Conservation (phyloP, 2,888 invertebrate species). For the Limulus polyphemus region DNA sequence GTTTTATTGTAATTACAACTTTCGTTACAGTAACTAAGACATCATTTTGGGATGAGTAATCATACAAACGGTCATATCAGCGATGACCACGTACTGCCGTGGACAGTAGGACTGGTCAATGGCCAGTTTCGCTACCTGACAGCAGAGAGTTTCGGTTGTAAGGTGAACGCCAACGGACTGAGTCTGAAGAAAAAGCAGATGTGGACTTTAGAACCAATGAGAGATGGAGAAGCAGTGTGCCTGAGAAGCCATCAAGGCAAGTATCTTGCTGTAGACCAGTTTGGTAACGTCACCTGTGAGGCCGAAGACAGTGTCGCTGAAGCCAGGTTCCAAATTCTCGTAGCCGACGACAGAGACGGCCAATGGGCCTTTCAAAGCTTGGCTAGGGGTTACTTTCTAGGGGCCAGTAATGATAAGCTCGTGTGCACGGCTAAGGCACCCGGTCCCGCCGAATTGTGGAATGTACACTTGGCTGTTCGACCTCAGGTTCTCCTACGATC, state of each 20-base stretch:
- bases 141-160: slow-evolving; percentile 93
- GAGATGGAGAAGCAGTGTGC: slow-evolving; percentile 34
- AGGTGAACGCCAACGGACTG: slow-evolving; percentile 89
- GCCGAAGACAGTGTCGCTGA: slow-evolving; percentile 53
- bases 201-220: slow-evolving; percentile 67
- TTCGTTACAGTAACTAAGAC: too few relatives aligned
- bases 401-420: slow-evolving; percentile 79
- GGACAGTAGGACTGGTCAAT: slow-evolving; percentile 73
- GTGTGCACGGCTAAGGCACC: slow-evolving; percentile 86
- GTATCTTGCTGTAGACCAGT: slow-evolving; percentile 46
- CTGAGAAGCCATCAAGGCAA: slow-evolving; percentile 34
- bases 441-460: slow-evolving; percentile 69
- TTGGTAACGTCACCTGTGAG: slow-evolving; percentile 92
- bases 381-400: slow-evolving; percentile 78
- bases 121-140: slow-evolving; percentile 78
- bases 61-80: too few relatives aligned
- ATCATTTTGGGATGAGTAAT: too few relatives aligned
- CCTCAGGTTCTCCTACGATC: slow-evolving; percentile 52
- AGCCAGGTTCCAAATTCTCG: slow-evolving; percentile 75
- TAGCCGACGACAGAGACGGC: slow-evolving; percentile 45
- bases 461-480: slow-evolving; percentile 83
- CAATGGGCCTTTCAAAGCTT: slow-evolving; percentile 57
- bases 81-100: slow-evolving; percentile 10
- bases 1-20: too few relatives aligned
- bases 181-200: slow-evolving; percentile 76